Evolutionary conservation across 1,140 invertebrate species (phyloP).

Genomic region (Pseudomyrmex concolor): DNA sequence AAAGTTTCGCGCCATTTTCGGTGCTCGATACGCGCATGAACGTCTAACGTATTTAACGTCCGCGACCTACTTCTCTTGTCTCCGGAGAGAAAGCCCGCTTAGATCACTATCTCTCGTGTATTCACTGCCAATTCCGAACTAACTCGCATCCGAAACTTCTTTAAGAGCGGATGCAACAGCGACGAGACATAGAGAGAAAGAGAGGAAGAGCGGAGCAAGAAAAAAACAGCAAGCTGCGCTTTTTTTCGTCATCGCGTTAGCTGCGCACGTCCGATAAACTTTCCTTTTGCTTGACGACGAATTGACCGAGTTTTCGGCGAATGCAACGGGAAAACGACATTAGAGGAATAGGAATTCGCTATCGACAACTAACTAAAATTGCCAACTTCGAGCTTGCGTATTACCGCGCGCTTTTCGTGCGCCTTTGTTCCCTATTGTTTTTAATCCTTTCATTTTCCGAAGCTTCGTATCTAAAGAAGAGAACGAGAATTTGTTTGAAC

Average conservation of each 20-base stretch:
- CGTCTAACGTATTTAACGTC: constrained; percentile 62
- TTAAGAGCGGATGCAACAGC: not conserved
- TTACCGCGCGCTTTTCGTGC: not conserved
- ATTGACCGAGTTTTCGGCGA: constrained; percentile 34
- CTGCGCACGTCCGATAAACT: constrained; percentile 8
- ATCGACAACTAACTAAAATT: not conserved
- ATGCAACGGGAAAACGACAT: not conserved
- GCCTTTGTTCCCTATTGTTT: not conserved
- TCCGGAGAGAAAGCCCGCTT: constrained; percentile 56
- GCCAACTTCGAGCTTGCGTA: not conserved
- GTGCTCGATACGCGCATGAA: constrained; percentile 6
- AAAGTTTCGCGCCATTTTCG: constrained; percentile 49
- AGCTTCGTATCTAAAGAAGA: not conserved
- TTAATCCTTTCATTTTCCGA: not conserved
- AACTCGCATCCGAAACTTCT: constrained; percentile 32
- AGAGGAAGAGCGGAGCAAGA: too few relatives aligned
- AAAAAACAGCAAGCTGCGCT: not conserved
- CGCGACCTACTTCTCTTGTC: constrained; percentile 64
- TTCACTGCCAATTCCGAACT: constrained; percentile 58
- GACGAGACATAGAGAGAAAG: too few relatives aligned
- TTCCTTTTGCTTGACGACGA: constrained; percentile 30
- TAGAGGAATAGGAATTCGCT: constrained; percentile 8
- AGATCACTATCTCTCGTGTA: constrained; percentile 47
- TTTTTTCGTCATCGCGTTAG: constrained; percentile 24
- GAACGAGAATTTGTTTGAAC: not conserved